Evolutionary conservation across 1,140 invertebrate species (phyloP), one percentile per base, ranked within the genome.

Genomic region (Drosophila kohkoa): DNA sequence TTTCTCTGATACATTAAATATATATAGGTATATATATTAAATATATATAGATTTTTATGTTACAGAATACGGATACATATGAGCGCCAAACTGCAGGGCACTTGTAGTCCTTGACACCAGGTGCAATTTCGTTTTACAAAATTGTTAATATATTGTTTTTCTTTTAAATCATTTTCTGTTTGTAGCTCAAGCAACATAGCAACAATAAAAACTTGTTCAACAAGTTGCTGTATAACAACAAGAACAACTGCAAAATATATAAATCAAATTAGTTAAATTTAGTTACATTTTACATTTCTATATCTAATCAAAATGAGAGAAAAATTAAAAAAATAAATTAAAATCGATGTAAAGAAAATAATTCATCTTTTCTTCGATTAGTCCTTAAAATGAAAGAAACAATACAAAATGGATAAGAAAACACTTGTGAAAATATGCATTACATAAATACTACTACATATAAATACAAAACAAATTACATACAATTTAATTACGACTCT

Each of bases 381-480:
- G 77, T 85, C 75, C 78, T 85, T 86, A 73, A 68, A 58, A 3
- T 64, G 45, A 46, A 63, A 59, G 51, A 48, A 65, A 68, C 3
- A 49, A 63, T 15, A 55, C 4, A 16, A 38, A 35, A 30, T 32
- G 25, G 20, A 45, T 41, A 30, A 35, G 55, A 64, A 77, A 85
- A 79, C 79, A 88, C 83, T 88, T 86, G 82, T 88, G 79, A 86
- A 88, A 82, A 82, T 77, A 86, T 82, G 79, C 83, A 86, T 86
- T 82, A 86, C 76, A 86, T 79, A 77, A 86, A 70, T 78, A 79
- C 79, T 71, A 81, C 41, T 72, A 81, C 54, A 75, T 77, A 78
- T 62, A 79, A 71, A 81, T 58, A 68, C 28, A 77, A 62, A 54
- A 51, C 20, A 38, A 43, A 13, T 25, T 25, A 52, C n/a, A 57